phyloP scores from a whole-genome alignment of 2,113 vertebrate species.

The Empidonax traillii region DNA sequence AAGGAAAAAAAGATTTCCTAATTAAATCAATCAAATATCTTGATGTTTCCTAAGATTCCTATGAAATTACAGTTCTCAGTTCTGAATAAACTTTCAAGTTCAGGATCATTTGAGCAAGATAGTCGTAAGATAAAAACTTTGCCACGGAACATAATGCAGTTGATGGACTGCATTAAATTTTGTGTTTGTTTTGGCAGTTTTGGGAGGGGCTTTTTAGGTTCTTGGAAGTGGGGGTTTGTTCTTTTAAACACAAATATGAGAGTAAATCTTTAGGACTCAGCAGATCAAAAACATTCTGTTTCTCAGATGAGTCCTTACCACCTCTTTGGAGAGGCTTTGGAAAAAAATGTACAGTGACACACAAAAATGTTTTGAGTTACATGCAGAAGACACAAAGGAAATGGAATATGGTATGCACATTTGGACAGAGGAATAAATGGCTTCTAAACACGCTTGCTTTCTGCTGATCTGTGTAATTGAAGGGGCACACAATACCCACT shows the following conservation, averaged over 20 bases:
- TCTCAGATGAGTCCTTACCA: neutral
- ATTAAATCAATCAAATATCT: neutral
- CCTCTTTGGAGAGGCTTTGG: neutral
- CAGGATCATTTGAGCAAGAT: neutral
- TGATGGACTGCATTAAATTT: neutral
- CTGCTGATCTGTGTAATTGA: neutral
- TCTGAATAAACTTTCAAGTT: neutral
- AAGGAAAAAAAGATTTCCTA: neutral
- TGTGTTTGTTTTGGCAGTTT: neutral
- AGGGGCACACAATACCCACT: fast-evolving
- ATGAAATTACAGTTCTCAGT: neutral
- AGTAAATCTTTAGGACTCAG: neutral
- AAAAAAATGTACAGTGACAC: neutral
- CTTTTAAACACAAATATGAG: neutral
- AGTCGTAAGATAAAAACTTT: neutral
- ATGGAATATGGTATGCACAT: neutral
- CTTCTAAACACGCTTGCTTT: neutral
- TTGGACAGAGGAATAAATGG: neutral
- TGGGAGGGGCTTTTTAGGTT: neutral
- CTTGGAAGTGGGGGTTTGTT: neutral
- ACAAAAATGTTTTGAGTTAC: neutral
- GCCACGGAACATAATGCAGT: neutral
- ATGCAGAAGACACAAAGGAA: neutral
- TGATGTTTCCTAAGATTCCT: neutral
- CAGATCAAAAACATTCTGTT: neutral